A percentile compares a stretch with the other conserved stretches of the same genome.
Conservation (phyloP, 1,140 invertebrate species). For the Ostrea denselamellosa region DNA sequence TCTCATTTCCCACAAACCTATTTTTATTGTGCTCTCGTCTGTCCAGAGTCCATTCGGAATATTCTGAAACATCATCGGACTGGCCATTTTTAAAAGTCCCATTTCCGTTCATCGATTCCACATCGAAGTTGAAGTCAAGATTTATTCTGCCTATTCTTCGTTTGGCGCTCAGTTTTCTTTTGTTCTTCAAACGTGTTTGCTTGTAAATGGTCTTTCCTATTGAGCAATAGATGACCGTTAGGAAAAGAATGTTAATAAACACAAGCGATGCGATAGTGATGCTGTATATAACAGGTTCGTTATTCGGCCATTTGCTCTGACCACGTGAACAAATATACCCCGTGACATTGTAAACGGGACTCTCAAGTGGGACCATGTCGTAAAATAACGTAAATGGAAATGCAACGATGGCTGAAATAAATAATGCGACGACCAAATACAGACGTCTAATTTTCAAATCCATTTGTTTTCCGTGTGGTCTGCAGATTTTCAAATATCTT, state of each 20-base stretch:
- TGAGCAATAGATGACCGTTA: slow-evolving; percentile 25
- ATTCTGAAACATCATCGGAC: background rate
- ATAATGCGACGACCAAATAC: slow-evolving; percentile 14
- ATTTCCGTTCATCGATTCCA: background rate
- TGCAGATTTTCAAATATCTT: slow-evolving; percentile 48
- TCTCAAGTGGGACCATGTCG: slow-evolving; percentile 9
- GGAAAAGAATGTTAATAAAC: slow-evolving; percentile 24
- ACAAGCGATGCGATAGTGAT: slow-evolving; percentile 39
- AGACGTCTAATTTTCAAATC: slow-evolving; percentile 38
- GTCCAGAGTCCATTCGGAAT: background rate
- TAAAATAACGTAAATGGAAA: slow-evolving; percentile 20
- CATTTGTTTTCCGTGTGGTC: slow-evolving; percentile 49
- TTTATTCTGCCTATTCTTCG: background rate
- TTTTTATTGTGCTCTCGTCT: background rate
- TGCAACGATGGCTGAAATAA: slow-evolving; percentile 10
- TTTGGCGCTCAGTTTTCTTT: slow-evolving; percentile 1
- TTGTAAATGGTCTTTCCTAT: slow-evolving; percentile 39
- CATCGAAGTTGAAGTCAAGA: background rate
- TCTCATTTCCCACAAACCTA: background rate
- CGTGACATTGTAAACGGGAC: slow-evolving; percentile 17
- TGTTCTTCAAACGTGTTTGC: slow-evolving; percentile 16
- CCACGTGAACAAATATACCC: slow-evolving; percentile 39
- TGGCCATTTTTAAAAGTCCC: background rate
- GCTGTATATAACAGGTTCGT: background rate
- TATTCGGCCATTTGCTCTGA: background rate